These are phyloP conservation scores for Muscidifurax raptorellus DNA, from an alignment of 1,140 invertebrate genomes.

Conservation along the genomic window DNA sequence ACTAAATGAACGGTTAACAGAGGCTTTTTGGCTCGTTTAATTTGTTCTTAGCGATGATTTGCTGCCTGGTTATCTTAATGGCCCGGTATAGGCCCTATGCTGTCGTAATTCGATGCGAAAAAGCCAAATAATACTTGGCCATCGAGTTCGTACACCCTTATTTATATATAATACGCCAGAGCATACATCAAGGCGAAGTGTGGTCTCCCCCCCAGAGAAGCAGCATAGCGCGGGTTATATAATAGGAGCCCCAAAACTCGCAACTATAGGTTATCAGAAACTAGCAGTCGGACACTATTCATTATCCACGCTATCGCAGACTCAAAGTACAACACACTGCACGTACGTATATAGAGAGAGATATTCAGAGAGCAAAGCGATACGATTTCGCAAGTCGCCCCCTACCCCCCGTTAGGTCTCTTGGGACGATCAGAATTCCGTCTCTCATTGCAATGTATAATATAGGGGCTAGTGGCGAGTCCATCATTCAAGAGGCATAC, in stretches of 20 bases:
- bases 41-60: not conserved
- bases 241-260: not conserved
- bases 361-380: not conserved
- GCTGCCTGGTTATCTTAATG: too few species aligned
- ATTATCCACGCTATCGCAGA: not conserved
- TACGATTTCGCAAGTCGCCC: not conserved
- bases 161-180: not conserved
- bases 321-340: not conserved
- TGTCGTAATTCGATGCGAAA: too few species aligned
- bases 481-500: not conserved
- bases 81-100: too few species aligned
- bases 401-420: not conserved
- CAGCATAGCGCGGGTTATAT: not conserved
- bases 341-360: not conserved
- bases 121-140: too few species aligned
- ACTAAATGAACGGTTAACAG: not conserved
- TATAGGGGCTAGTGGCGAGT: not conserved
- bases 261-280: slow-evolving; percentile 6
- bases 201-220: not conserved
- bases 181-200: not conserved
- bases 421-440: not conserved
- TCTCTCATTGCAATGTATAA: slow-evolving; percentile 4
- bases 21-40: not conserved
- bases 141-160: too few species aligned
- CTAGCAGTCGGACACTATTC: not conserved